Conservation (phyloP, 2,888 invertebrate species). For the Coremacera marginata region DNA sequence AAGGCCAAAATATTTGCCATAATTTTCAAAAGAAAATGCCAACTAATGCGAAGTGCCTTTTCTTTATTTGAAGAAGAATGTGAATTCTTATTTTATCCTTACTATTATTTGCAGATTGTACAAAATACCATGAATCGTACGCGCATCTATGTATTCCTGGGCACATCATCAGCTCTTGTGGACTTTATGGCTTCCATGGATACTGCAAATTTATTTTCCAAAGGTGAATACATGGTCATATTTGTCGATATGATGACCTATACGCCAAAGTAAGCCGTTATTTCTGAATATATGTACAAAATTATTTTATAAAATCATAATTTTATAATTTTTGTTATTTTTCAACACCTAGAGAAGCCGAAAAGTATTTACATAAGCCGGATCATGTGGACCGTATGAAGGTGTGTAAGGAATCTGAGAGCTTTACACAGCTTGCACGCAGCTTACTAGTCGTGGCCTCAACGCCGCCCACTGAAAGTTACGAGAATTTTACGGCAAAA, state of each 20-base stretch:
- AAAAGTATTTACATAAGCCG: slow-evolving; percentile 83
- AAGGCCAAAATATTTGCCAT: not conserved
- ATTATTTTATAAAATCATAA: no score
- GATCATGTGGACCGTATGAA: slow-evolving; percentile 73
- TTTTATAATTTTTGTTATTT: not conserved
- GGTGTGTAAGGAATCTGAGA: slow-evolving; percentile 73
- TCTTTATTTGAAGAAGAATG: not conserved
- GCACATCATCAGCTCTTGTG: slow-evolving; percentile 85
- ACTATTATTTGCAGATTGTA: slow-evolving; percentile 59
- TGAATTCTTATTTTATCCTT: not conserved
- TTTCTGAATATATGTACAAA: not conserved
- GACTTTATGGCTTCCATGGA: slow-evolving; percentile 95
- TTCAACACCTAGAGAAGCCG: slow-evolving; percentile 72
- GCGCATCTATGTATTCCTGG: slow-evolving; percentile 94
- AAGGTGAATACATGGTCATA: slow-evolving; percentile 95
- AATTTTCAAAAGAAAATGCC: not conserved
- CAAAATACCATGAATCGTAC: slow-evolving; percentile 89
- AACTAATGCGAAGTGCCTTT: no score
- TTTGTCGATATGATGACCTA: slow-evolving; percentile 94
- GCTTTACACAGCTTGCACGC: slow-evolving; percentile 76
- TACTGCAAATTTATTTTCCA: slow-evolving; percentile 85
- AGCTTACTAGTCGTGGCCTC: slow-evolving; percentile 91
- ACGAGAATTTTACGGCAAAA: slow-evolving; percentile 81
- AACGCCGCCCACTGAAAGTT: slow-evolving; percentile 82
- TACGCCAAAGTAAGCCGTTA: slow-evolving; percentile 73